Evolutionary conservation across 2,113 vertebrate genomes (phyloP), one percentile per base, ranked within the genome.

Genomic region (Dipodomys stephensi): DNA sequence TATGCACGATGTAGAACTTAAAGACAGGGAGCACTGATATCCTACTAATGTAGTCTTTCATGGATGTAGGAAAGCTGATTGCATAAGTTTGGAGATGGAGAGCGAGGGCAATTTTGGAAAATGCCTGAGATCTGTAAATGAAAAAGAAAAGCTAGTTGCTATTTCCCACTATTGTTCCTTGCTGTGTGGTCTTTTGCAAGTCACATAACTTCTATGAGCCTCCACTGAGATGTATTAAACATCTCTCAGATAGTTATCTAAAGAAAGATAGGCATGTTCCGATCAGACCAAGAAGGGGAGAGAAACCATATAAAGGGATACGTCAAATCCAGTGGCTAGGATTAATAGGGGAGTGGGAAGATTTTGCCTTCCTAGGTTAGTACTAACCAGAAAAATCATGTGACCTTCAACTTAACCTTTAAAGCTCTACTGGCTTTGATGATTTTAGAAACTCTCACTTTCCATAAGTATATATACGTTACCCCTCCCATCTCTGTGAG

Each of bases 151-250:
- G 0, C 2, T 27, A 3, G 71, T 35, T 71, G 7, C 44, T 49
- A 49, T 49, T 49, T 91, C n/a, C n/a, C 30, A 22, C 2, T 39
- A 2, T 72, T 87, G 18, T 49, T 88, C 19, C 7, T 53, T 44
- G 30, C 4, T 64, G 19, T 85, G 76, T 64, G 32, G 30, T 20
- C 12, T 94, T 90, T 23, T 0, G 18, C 64, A 84, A 80, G 28
- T 88, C n/a, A 46, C n/a, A 64, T 83, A 46, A 39, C 28, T 79
- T 91, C 57, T 86, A 60, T 96, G 74, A 83, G 46, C 25, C 60
- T 74, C 72, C n/a, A n/a, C 67, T 92, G 19, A n/a, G 19, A 85
- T 78, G 46, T 91, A 71, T 81, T 89, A 76, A 76, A 35, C 4
- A 8, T 73, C 25, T 65, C 39, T 32, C 25, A 49, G 27, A 86